Evolutionary conservation across 2,113 vertebrate species (phyloP).

Genomic region (Halcyon senegalensis): DNA sequence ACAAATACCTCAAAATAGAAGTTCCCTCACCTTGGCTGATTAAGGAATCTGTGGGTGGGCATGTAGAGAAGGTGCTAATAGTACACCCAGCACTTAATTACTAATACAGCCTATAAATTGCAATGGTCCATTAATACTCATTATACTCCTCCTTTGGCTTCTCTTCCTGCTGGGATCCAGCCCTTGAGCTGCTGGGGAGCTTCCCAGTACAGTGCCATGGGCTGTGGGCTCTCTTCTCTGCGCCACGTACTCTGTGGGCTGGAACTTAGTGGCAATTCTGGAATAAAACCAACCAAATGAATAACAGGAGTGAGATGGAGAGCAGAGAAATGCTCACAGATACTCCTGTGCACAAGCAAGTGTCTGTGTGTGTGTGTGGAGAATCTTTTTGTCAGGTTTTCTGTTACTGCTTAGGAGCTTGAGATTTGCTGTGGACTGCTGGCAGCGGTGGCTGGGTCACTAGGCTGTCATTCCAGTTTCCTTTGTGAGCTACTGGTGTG

Average conservation of each 20-base stretch:
- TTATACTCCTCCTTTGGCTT: not conserved
- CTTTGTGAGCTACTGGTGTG: not conserved
- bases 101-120: slow-evolving; percentile 21
- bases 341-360: not conserved
- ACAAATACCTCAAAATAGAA: not conserved
- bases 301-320: not conserved
- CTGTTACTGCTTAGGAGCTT: not conserved
- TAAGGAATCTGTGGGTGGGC: not conserved
- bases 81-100: slow-evolving; percentile 17
- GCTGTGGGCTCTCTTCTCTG: not conserved
- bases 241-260: not conserved
- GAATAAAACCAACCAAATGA: not conserved
- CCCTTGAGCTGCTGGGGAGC: not conserved
- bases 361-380: not conserved
- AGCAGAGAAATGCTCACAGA: not conserved
- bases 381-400: not conserved
- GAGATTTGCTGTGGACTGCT: not conserved
- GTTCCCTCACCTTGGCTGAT: not conserved
- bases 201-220: not conserved
- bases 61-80: not conserved
- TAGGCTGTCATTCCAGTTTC: not conserved
- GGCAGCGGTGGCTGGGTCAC: not conserved
- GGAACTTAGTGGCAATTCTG: not conserved
- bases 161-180: not conserved
- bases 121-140: not conserved